Percentiles rank a stretch among this genome's conserved stretches.
Evolutionary conservation across 2,888 invertebrate genomes (phyloP).

Genomic region (Lepidochrysops patricia): DNA sequence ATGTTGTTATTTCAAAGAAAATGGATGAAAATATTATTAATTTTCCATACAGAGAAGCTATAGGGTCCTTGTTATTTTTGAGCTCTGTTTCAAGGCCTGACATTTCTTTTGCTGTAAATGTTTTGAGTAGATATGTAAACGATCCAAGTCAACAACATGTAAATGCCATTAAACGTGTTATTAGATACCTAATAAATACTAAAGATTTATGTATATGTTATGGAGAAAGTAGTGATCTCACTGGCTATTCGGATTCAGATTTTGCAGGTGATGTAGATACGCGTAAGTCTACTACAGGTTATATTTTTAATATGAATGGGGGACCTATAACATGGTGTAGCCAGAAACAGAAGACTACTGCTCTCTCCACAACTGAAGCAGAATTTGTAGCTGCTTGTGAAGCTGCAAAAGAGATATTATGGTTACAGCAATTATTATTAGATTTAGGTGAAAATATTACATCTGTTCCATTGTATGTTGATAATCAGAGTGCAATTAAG

Average conservation of each 20-base stretch:
- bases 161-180: not conserved
- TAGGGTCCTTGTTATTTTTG: constrained; percentile 27
- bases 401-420: constrained; percentile 19
- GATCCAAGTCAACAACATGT: not conserved
- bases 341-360: constrained; percentile 9
- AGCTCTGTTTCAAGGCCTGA: not conserved
- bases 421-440: constrained; percentile 17
- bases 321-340: not conserved
- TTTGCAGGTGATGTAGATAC: not conserved
- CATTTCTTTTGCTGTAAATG: not conserved
- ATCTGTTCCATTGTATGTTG: constrained; percentile 13
- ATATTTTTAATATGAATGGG: not conserved
- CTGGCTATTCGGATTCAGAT: not conserved
- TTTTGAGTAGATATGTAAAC: not conserved
- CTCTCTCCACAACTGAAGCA: constrained; percentile 21
- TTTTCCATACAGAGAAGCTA: constrained; percentile 24
- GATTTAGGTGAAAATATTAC: constrained; percentile 8
- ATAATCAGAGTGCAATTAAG: constrained; percentile 17
- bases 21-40: constrained; percentile 15
- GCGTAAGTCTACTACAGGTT: not conserved
- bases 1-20: constrained; percentile 20
- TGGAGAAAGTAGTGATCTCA: not conserved
- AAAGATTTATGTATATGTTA: not conserved
- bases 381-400: constrained; percentile 22
- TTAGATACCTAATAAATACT: not conserved